Base-by-base conservation (phyloP, 2,888 invertebrate genomes). In the Tuberolachnus salignus region DNA sequence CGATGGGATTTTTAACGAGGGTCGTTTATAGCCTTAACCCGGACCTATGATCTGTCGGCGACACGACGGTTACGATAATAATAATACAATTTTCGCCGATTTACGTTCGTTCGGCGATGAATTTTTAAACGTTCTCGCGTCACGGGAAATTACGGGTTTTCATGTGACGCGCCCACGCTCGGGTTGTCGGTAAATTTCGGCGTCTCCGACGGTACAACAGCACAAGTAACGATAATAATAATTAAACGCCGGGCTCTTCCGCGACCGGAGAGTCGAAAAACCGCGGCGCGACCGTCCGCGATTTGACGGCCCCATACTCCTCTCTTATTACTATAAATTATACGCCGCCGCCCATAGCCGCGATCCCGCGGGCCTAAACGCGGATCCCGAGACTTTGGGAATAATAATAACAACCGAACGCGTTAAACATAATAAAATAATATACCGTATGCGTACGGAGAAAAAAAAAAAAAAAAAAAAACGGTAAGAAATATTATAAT, bases 141-240 rank as follows among this genome's bases (percentile, higher is more conserved):
- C 6, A 42, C 9, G 51, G 34, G 16, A 19, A 69, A 69, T 69
- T 67, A 67, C 67, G 67, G 67, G 67, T 49, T 67, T 49, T 67
- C 26, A 66, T n/a, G 23, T n/a, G n/a, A 51, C 6, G 53, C 69
- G 69, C 69, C 69, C 69, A 69, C 69, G 69, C 21, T 10, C n/a
- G n/a, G n/a, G n/a, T n/a, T n/a, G 19, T 21, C 19, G 9, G 49
- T 26, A 21, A n/a, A 67, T 67, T 69, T 42, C 53, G 53, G 53
- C 34, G 19, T n/a, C 11, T 53, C 3, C 6, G 34, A 34, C 34
- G 34, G n/a, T n/a, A n/a, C n/a, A n/a, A n/a, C n/a, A n/a, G n/a
- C n/a, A n/a, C n/a, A n/a, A n/a, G n/a, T n/a, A n/a, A 34, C 34
- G 34, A 34, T 34, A 34, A 34, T 34, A 34, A 34, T 19, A n/a